These are phyloP conservation scores for Drosophila tanythrix DNA, from an alignment of 2,888 invertebrate species.

Conservation along the genomic window DNA sequence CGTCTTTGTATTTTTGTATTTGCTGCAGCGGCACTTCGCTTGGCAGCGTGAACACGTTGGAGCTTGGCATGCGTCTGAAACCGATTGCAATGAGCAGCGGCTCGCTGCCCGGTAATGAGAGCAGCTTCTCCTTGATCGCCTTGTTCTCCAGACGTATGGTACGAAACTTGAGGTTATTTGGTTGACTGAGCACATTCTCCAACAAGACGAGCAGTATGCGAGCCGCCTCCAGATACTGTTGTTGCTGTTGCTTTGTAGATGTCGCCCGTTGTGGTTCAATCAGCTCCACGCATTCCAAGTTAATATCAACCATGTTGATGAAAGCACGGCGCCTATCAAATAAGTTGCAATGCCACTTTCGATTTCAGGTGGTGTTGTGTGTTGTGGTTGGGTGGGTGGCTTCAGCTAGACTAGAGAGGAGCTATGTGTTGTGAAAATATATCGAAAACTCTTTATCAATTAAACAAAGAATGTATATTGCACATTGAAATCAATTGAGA, in stretches of 20 bases:
- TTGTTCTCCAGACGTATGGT: constrained; percentile 83
- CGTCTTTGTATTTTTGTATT: constrained; percentile 82
- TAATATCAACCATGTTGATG: constrained; percentile 69
- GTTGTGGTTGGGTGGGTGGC: constrained; percentile 22
- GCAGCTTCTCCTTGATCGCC: constrained; percentile 83
- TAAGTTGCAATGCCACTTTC: constrained; percentile 39
- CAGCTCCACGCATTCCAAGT: constrained; percentile 67
- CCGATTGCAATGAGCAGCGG: constrained; percentile 83
- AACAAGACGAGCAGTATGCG: constrained; percentile 82
- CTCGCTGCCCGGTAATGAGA: constrained; percentile 78
- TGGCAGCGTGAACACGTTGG: constrained; percentile 74
- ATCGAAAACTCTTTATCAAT: constrained; percentile 20
- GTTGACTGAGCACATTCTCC: constrained; percentile 84
- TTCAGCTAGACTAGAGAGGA: constrained; percentile 32
- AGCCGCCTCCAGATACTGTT: constrained; percentile 82
- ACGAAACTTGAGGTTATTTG: constrained; percentile 83
- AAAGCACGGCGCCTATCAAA: constrained; percentile 19
- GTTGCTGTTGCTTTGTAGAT: constrained; percentile 49
- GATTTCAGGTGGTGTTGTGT: constrained; percentile 8
- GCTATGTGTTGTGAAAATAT: constrained; percentile 17
- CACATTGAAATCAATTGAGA: constrained; percentile 9
- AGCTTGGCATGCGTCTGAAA: constrained; percentile 67
- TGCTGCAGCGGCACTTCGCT: constrained; percentile 77
- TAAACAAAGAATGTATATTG: constrained; percentile 24
- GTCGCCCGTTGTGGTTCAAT: constrained; percentile 62